Percentiles rank a stretch among this genome's conserved stretches.
Conservation (phyloP, 2,113 vertebrate genomes). For the Brienomyrus longianalis region DNA sequence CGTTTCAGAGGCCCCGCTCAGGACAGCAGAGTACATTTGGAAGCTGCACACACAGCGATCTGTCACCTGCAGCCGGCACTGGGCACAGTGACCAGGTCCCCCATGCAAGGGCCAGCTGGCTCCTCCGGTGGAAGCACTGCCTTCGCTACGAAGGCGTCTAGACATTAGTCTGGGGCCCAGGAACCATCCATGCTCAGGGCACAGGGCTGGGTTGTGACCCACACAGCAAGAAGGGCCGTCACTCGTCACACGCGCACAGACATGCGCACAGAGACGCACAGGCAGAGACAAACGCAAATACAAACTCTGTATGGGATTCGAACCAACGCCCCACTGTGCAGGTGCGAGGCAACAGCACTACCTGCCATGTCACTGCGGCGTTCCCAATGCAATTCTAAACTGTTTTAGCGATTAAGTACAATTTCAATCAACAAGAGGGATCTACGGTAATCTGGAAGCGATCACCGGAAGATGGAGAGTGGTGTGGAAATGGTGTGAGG, state of each 20-base stretch:
- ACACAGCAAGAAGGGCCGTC: not conserved
- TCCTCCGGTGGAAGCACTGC: not conserved
- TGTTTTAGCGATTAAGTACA: not conserved
- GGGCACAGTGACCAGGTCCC: not conserved
- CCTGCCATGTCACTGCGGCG: not conserved
- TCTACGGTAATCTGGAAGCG: not conserved
- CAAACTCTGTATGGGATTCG: not conserved
- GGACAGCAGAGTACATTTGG: not conserved
- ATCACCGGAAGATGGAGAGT: not conserved
- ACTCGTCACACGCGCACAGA: not conserved
- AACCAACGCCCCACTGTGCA: not conserved
- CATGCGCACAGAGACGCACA: not conserved
- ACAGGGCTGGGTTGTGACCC: not conserved
- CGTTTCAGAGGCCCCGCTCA: not conserved
- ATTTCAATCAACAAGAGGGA: not conserved
- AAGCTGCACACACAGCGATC: not conserved
- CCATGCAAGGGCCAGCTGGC: not conserved
- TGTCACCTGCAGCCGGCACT: not conserved
- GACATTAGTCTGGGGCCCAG: not conserved
- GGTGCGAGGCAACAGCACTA: not conserved
- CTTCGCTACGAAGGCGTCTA: not conserved
- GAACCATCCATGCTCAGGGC: not conserved
- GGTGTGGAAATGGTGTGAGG: not conserved
- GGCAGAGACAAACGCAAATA: too few relatives aligned
- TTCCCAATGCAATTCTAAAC: not conserved